Conservation (phyloP, 2,888 invertebrate genomes). For the Agonopterix alstromeriana region DNA sequence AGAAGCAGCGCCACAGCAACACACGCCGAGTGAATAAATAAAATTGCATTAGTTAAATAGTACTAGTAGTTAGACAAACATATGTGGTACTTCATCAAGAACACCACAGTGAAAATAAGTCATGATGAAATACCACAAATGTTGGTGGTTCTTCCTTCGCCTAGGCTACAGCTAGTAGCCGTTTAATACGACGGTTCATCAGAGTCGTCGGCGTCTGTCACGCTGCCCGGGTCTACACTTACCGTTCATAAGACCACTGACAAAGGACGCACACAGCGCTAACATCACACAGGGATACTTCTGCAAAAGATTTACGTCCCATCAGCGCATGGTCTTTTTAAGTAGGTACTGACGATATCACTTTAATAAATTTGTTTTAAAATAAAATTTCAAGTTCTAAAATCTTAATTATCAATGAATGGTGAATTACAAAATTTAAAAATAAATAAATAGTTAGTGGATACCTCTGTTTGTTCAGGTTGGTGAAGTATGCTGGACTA, state of each 20-base stretch:
- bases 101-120: slow-evolving; percentile 4
- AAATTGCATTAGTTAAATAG: slow-evolving; percentile 68
- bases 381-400: background rate
- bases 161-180: slow-evolving; percentile 49
- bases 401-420: too few species aligned
- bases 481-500: slow-evolving; percentile 78
- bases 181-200: slow-evolving; percentile 39
- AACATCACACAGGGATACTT: slow-evolving; percentile 83
- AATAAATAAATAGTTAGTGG: slow-evolving; percentile 62
- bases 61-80: slow-evolving; percentile 48
- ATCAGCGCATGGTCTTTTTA: slow-evolving; percentile 74
- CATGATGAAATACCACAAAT: slow-evolving; percentile 54
- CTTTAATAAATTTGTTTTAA: background rate
- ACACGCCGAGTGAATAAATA: slow-evolving; percentile 76
- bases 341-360: slow-evolving; percentile 1
- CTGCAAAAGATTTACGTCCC: slow-evolving; percentile 89
- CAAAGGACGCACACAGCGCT: slow-evolving; percentile 80
- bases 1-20: slow-evolving; percentile 78
- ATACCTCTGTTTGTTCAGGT: slow-evolving; percentile 77
- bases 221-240: slow-evolving; percentile 78
- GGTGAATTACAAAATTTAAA: slow-evolving; percentile 29
- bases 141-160: slow-evolving; percentile 42
- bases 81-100: slow-evolving; percentile 44
- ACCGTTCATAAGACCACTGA: slow-evolving; percentile 79
- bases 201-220: slow-evolving; percentile 50